These are phyloP conservation scores for Rhynchotus rufescens DNA, from an alignment of 2,797 vertebrate species.

Conservation along the genomic window DNA sequence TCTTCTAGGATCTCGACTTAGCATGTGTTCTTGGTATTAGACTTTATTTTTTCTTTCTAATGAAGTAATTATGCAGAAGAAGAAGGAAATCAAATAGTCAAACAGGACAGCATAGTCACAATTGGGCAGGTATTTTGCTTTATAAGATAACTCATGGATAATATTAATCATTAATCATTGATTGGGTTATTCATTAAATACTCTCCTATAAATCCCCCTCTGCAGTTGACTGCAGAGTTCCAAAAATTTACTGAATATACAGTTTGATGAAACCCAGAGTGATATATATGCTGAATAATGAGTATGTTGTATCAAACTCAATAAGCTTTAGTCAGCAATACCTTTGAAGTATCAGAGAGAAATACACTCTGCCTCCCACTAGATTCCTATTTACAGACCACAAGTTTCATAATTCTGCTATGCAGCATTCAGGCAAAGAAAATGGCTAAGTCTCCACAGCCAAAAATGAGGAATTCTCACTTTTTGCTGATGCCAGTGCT, in stretches of 20 bases:
- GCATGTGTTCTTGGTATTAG: neutral
- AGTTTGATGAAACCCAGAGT: neutral
- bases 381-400: neutral
- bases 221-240: neutral
- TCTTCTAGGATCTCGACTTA: neutral
- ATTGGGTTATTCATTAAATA: neutral
- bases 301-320: neutral
- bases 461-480: neutral
- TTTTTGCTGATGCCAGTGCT: constrained; percentile 18
- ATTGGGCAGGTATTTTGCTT: neutral
- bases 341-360: neutral
- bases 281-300: neutral
- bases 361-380: neutral
- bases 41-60: neutral
- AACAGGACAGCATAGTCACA: neutral
- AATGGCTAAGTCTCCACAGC: neutral
- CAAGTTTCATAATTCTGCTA: neutral
- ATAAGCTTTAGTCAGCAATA: neutral
- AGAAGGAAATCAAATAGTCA: neutral
- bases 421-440: neutral
- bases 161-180: neutral
- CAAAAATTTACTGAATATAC: neutral
- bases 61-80: neutral
- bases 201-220: neutral
- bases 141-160: neutral